Percentiles rank a stretch among this genome's conserved stretches.
These are phyloP conservation scores for Xyrichtys novacula DNA, from an alignment of 2,797 vertebrate species.

Conservation along the genomic window DNA sequence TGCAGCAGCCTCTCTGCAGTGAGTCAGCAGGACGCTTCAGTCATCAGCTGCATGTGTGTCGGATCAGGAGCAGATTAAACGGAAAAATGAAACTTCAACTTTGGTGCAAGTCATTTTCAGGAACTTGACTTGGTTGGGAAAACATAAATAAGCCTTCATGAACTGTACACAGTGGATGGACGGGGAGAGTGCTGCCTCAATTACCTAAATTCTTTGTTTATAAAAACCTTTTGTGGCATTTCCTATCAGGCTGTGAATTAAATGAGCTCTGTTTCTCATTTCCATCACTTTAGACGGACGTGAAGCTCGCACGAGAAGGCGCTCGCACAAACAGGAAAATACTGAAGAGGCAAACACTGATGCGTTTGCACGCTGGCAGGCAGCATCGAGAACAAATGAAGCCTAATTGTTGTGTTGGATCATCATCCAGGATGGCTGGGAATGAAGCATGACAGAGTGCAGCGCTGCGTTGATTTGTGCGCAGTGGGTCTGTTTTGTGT, in stretches of 20 bases:
- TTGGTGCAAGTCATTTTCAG: conserved; percentile 63
- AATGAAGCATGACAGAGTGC: conserved; percentile 50
- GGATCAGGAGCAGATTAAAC: conserved; percentile 61
- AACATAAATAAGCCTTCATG: conserved; percentile 64
- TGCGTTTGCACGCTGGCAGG: conserved; percentile 27
- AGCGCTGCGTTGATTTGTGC: conserved; percentile 56
- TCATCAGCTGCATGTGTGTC: conserved; percentile 69
- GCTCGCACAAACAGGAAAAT: conserved; percentile 10
- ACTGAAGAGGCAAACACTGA: neutral
- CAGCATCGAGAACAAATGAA: conserved; percentile 34
- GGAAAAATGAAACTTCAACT: conserved; percentile 58
- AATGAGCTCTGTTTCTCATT: conserved; percentile 63
- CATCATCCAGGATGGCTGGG: conserved; percentile 52
- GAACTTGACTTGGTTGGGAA: conserved; percentile 58
- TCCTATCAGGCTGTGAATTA: conserved; percentile 39
- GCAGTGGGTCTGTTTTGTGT: conserved; percentile 45
- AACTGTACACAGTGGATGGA: conserved; percentile 14
- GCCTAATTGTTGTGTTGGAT: conserved; percentile 49
- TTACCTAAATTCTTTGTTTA: conserved; percentile 51
- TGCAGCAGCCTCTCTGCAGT: conserved; percentile 31
- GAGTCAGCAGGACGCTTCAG: conserved; percentile 56
- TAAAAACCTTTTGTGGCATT: conserved; percentile 27
- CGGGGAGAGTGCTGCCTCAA: conserved; percentile 28
- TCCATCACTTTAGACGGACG: conserved; percentile 20
- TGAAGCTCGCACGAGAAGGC: conserved; percentile 15